Conservation (phyloP, 2,797 vertebrate genomes). For the Accipiter badius region DNA sequence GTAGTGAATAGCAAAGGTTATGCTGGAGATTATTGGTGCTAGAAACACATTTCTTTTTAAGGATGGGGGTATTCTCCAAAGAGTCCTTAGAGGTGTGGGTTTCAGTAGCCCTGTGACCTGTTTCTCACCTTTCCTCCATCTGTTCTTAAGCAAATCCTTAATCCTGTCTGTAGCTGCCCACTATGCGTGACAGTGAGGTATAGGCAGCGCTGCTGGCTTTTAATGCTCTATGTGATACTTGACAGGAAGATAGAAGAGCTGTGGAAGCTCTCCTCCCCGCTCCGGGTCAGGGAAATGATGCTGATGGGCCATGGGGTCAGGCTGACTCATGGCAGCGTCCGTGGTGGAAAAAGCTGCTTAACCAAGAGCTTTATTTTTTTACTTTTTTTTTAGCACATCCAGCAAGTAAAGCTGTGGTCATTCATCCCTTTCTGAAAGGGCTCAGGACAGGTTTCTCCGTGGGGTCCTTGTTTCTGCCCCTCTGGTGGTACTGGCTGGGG, state of each 20-base stretch:
- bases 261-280: not conserved
- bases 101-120: not conserved
- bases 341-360: not conserved
- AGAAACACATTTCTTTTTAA: not conserved
- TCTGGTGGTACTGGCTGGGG: not conserved
- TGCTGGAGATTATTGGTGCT: not conserved
- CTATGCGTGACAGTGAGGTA: not conserved
- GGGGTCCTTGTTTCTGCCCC: not conserved
- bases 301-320: accelerated
- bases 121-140: not conserved
- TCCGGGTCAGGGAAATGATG: not conserved
- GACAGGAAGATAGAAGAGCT: not conserved
- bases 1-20: not conserved
- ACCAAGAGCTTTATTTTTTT: not conserved
- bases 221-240: not conserved
- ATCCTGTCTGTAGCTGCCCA: not conserved
- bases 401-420: not conserved
- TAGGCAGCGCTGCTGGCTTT: not conserved
- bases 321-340: not conserved
- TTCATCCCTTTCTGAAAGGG: not conserved
- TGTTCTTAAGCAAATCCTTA: not conserved
- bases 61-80: not conserved
- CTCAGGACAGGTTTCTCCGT: not conserved
- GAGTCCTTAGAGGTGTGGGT: not conserved
- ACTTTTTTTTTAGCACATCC: no score